phyloP scores from a whole-genome alignment of 1,140 invertebrate genomes.

The Cydia amplana region DNA sequence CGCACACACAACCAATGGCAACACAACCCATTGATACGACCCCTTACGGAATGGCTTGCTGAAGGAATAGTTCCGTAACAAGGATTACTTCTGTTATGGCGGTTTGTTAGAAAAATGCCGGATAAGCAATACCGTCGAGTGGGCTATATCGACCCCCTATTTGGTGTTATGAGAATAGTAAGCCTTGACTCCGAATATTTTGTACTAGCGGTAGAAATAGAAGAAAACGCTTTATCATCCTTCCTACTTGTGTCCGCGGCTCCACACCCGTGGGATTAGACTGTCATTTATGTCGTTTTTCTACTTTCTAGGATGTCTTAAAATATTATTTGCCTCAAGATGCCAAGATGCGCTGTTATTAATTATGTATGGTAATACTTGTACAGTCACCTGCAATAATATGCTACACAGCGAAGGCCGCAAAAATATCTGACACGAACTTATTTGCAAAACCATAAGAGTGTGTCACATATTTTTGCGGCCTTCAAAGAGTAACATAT shows the following conservation, averaged over 20 bases:
- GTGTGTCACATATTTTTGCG: no score
- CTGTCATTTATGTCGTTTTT: no score
- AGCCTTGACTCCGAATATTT: neutral
- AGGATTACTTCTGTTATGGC: neutral
- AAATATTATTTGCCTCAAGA: no score
- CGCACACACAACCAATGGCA: neutral
- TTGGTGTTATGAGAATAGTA: neutral
- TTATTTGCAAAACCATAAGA: no score
- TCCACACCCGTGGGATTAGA: no score
- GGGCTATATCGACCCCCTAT: neutral
- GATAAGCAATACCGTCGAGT: neutral
- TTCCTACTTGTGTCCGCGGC: neutral
- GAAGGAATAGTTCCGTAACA: neutral
- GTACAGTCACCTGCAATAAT: no score
- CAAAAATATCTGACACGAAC: no score
- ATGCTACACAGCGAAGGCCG: no score
- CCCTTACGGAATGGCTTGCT: conserved; percentile 1
- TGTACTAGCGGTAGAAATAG: neutral
- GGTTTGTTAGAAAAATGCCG: neutral
- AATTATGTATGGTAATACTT: no score
- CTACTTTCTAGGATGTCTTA: no score
- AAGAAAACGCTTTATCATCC: neutral
- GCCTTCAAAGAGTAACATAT: no score
- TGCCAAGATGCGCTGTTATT: no score
- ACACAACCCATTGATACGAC: neutral